phyloP scores from a whole-genome alignment of 2,113 vertebrate genomes.

The Megalops atlanticus region DNA sequence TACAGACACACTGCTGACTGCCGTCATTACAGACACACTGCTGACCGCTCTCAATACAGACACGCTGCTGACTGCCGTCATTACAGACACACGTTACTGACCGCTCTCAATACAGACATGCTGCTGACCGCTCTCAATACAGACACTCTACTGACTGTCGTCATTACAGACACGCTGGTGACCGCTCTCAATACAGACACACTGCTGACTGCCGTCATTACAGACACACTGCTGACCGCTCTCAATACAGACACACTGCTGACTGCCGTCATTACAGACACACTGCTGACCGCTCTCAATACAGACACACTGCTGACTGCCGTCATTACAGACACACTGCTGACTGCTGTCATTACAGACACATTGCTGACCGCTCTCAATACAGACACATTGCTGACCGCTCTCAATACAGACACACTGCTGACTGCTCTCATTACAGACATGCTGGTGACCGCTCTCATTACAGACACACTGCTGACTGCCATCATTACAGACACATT shows the following conservation, averaged over 20 bases:
- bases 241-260: too few species aligned
- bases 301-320: too few species aligned
- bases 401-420: too few species aligned
- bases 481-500: neutral
- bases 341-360: too few species aligned
- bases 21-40: neutral
- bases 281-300: neutral
- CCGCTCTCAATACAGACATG: neutral
- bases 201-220: too few species aligned
- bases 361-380: neutral
- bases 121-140: too few species aligned
- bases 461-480: too few species aligned
- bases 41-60: neutral
- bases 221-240: too few species aligned
- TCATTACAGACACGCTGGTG: too few species aligned
- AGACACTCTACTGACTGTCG: constrained; percentile 22
- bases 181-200: neutral
- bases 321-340: too few species aligned
- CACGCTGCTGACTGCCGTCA: neutral
- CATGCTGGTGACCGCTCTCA: too few species aligned
- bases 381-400: neutral
- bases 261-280: neutral
- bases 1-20: constrained; percentile 14
- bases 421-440: too few species aligned
- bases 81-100: neutral